phyloP scores from a whole-genome alignment of 2,113 vertebrate genomes.

The Pyxicephalus adspersus region DNA sequence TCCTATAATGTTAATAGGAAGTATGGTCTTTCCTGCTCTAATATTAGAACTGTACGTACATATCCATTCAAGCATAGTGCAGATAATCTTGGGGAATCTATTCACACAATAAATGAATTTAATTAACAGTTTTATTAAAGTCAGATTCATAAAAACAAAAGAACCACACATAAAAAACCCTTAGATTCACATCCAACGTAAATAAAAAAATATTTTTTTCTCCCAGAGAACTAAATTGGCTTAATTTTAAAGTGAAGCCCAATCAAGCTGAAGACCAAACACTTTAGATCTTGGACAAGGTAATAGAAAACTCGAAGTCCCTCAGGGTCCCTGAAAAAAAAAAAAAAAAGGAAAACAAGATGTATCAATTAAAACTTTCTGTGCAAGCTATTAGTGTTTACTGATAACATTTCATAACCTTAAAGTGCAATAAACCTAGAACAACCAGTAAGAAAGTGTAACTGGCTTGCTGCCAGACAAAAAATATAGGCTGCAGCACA shows the following conservation, averaged over 20 bases:
- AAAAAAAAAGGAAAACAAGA: neutral
- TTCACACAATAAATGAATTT: neutral
- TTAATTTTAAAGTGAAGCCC: slow-evolving; percentile 99
- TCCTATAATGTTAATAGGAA: too few species aligned
- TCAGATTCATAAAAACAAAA: slow-evolving; percentile 35
- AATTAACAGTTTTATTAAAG: slow-evolving; percentile 33
- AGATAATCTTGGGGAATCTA: too few species aligned
- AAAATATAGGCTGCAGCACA: too few species aligned
- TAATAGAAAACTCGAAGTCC: slow-evolving; percentile 98
- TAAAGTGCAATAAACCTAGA: too few species aligned
- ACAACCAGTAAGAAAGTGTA: too few species aligned
- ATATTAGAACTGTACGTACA: too few species aligned
- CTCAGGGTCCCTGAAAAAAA: slow-evolving; percentile 89
- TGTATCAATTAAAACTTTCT: too few species aligned
- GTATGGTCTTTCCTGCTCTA: too few species aligned
- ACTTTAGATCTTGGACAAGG: slow-evolving; percentile 97
- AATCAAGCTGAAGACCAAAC: slow-evolving; percentile 98
- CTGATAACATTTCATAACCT: too few species aligned
- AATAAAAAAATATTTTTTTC: slow-evolving; percentile 56
- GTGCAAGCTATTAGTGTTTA: neutral
- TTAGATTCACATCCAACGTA: slow-evolving; percentile 34
- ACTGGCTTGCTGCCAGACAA: too few species aligned
- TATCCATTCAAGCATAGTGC: too few species aligned
- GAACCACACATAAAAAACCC: neutral
- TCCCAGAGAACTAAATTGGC: slow-evolving; percentile 82